These are phyloP conservation scores for Eupithecia insigniata DNA, from an alignment of 2,888 invertebrate species.

Conservation along the genomic window DNA sequence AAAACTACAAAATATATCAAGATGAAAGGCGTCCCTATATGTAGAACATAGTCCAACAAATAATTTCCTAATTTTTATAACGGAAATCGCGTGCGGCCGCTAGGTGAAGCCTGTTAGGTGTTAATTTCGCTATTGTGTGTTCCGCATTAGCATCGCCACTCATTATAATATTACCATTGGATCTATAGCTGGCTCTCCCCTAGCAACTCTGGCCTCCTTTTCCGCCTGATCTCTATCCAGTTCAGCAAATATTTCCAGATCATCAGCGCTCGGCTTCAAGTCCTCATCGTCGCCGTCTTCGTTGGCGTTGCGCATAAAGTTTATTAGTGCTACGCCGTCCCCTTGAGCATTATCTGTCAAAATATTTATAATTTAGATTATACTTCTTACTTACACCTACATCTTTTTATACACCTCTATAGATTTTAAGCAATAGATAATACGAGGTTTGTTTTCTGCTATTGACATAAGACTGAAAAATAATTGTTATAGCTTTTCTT, in stretches of 20 bases:
- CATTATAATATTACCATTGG: constrained; percentile 66
- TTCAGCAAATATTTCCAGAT: constrained; percentile 74
- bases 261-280: constrained; percentile 70
- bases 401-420: background rate
- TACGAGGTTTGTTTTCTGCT: background rate
- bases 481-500: background rate
- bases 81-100: too few relatives aligned
- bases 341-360: constrained; percentile 54
- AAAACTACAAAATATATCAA: too few relatives aligned
- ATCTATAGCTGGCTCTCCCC: constrained; percentile 76
- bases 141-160: background rate
- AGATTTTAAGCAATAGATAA: background rate
- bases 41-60: background rate
- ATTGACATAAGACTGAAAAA: background rate
- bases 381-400: background rate
- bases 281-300: constrained; percentile 58
- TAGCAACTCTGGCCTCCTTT: constrained; percentile 70
- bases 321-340: constrained; percentile 64
- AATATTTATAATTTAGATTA: background rate
- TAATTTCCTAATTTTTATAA: background rate
- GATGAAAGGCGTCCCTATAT: background rate
- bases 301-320: constrained; percentile 62
- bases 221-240: constrained; percentile 68
- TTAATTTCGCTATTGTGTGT: background rate
- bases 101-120: too few relatives aligned